Conservation (phyloP, 2,113 vertebrate species). For the Panurus biarmicus region DNA sequence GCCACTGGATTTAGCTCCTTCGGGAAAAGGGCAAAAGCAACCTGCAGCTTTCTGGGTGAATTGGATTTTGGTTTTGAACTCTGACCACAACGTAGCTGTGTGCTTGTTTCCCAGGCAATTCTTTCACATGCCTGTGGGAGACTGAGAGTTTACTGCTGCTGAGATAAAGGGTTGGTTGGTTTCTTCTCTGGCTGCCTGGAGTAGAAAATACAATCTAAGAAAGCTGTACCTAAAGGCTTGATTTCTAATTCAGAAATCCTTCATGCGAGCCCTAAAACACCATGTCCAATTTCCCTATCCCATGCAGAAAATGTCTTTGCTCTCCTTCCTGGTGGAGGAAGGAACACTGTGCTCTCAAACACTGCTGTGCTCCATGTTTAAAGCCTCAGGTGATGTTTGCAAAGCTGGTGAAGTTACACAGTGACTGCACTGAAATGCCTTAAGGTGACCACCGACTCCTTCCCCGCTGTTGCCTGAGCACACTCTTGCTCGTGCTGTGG, state of each 20-base stretch:
- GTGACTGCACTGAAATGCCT: background rate
- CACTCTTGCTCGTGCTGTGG: accelerated
- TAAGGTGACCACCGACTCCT: background rate
- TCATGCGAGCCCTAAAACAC: background rate
- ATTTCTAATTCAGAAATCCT: background rate
- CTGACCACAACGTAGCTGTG: conserved; percentile 11
- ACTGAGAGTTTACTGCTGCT: background rate
- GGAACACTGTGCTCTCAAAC: background rate
- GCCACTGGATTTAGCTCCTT: conserved; percentile 67
- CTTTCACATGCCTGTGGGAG: background rate
- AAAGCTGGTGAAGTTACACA: background rate
- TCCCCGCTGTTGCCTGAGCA: background rate
- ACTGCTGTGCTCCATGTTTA: background rate
- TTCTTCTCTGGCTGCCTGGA: background rate
- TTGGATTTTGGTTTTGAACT: conserved; percentile 50
- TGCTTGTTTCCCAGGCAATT: background rate
- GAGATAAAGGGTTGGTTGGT: background rate
- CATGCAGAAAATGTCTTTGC: background rate
- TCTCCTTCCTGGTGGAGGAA: background rate
- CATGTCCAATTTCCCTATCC: background rate
- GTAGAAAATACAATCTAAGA: background rate
- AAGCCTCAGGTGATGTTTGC: background rate
- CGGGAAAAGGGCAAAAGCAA: conserved; percentile 50
- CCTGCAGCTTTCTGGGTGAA: conserved; percentile 49
- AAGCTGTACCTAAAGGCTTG: background rate